phyloP scores from a whole-genome alignment of 2,888 invertebrate genomes.

The Brachycybe producta region DNA sequence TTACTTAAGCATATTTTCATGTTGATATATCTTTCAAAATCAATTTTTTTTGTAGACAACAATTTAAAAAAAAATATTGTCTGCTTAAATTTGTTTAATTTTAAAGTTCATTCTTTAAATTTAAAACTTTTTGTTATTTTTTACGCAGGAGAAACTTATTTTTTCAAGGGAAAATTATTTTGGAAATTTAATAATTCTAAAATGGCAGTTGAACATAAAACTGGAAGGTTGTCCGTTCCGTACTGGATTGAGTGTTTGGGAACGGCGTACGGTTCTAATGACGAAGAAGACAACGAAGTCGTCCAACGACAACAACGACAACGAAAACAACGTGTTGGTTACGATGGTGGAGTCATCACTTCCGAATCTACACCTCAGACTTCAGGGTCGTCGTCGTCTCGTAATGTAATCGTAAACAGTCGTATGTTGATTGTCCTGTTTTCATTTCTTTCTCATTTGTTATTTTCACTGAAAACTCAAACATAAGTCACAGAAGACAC shows the following conservation, averaged over 20 bases:
- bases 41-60: too few relatives aligned
- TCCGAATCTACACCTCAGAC: too few relatives aligned
- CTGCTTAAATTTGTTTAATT: neutral
- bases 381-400: conserved; percentile 1
- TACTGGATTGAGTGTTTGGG: conserved; percentile 7
- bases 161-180: conserved; percentile 1
- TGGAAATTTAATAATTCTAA: conserved; percentile 6
- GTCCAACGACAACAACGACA: neutral
- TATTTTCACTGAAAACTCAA: too few relatives aligned
- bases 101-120: neutral
- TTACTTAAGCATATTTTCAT: too few relatives aligned
- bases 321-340: neutral
- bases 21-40: too few relatives aligned
- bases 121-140: neutral
- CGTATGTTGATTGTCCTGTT: too few relatives aligned
- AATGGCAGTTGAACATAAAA: neutral
- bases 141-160: conserved; percentile 6
- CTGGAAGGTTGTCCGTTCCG: neutral
- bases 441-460: too few relatives aligned
- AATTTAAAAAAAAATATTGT: too few relatives aligned
- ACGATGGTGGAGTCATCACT: too few relatives aligned
- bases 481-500: too few relatives aligned
- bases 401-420: too few relatives aligned
- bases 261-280: neutral
- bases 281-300: neutral